phyloP scores from a whole-genome alignment of 2,888 invertebrate genomes.

The Nomada ferruginata region DNA sequence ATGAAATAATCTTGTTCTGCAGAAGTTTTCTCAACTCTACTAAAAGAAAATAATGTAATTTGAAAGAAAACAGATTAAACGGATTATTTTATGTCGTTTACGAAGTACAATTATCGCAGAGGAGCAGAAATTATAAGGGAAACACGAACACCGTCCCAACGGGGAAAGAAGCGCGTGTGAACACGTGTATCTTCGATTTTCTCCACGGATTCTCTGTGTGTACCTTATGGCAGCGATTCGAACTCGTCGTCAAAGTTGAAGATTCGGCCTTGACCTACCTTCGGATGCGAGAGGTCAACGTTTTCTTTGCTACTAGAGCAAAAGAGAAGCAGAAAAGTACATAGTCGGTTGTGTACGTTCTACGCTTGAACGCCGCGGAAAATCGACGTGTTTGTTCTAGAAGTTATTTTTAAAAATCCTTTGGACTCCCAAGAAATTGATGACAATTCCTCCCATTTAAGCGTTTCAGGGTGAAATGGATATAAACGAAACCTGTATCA shows the following conservation, averaged over 20 bases:
- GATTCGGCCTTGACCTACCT: conserved; percentile 76
- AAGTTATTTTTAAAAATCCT: neutral
- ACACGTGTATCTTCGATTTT: conserved; percentile 56
- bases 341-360: neutral
- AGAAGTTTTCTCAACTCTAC: too few species aligned
- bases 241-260: conserved; percentile 63
- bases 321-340: conserved; percentile 22
- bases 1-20: neutral
- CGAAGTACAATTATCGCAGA: neutral
- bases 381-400: neutral
- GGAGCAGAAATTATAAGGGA: neutral
- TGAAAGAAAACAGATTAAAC: too few species aligned
- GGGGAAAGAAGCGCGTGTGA: conserved; percentile 22
- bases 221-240: conserved; percentile 36
- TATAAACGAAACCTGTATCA: neutral
- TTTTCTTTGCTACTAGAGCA: conserved; percentile 10
- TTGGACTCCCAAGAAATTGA: neutral
- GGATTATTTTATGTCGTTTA: neutral
- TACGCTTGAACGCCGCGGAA: neutral
- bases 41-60: too few species aligned
- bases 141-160: neutral
- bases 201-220: conserved; percentile 32
- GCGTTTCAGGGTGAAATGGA: neutral
- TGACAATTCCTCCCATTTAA: neutral
- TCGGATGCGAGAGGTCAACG: conserved; percentile 57